These are phyloP conservation scores for Telmatherina bonti DNA, from an alignment of 2,797 vertebrate genomes.

Conservation along the genomic window DNA sequence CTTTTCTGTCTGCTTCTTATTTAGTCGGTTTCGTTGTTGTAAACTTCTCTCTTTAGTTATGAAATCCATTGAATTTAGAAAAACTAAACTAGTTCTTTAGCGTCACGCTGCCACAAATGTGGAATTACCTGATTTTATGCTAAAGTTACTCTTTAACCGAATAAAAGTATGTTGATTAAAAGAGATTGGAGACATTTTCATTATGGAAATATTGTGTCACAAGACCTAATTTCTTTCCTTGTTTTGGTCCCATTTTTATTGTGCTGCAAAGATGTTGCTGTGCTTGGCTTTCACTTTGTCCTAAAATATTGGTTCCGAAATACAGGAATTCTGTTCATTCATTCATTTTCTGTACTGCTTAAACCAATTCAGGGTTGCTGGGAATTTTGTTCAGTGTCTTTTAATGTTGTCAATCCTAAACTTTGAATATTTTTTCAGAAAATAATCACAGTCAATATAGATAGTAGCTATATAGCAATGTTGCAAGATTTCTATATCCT, in stretches of 20 bases:
- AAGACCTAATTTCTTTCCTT: neutral
- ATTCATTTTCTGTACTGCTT: too few species aligned
- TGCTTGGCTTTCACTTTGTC: neutral
- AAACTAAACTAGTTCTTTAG: neutral
- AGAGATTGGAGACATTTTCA: neutral
- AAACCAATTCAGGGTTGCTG: too few species aligned
- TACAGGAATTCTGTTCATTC: neutral
- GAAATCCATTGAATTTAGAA: constrained; percentile 8
- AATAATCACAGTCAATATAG: neutral
- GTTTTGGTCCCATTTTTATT: neutral
- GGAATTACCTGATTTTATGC: neutral
- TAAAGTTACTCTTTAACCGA: neutral
- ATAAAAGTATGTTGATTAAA: constrained; percentile 5
- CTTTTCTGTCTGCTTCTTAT: constrained; percentile 36
- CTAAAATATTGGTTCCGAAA: neutral
- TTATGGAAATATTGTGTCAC: neutral
- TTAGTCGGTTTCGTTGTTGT: constrained; percentile 30
- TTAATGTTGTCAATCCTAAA: neutral
- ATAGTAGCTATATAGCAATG: neutral
- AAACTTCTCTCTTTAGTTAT: constrained; percentile 14
- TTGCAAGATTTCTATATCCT: neutral
- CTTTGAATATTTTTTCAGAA: neutral
- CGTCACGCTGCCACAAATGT: neutral
- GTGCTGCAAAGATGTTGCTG: neutral
- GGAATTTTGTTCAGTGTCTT: too few species aligned